Base-by-base conservation (phyloP, 2,888 invertebrate genomes). In the Epistrophella euchroma region DNA sequence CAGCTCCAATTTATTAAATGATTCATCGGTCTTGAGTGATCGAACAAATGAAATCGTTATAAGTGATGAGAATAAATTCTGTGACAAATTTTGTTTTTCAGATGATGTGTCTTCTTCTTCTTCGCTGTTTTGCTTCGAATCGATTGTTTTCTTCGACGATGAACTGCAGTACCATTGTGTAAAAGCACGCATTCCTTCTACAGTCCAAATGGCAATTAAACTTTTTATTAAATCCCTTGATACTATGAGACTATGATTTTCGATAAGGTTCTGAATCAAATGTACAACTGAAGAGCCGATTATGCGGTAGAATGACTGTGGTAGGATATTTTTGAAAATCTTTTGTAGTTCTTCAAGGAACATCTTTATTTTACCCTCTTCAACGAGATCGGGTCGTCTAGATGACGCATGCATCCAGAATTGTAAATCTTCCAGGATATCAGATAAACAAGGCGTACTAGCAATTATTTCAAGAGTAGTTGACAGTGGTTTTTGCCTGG, bases 1-100 rank as follows among this genome's bases (percentile, higher is more conserved):
- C 0, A 90, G 89, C 0, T 93, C 92, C 88, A 94, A 89, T 0
- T 93, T 90, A 2, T 91, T 91, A 92, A 94, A 94, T 11, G 90
- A 91, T 52, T 88, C 85, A 2, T 89, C 83, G 1, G 88, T 88
- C 2, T 89, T 80, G 1, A 91, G 75, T 50, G 90, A 90, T 17
- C 89, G 82, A 4, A 91, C 75, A 86, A 91, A 92, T 17, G 84
- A 58, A 0, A 89, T 88, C 25, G 88, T 91, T 0, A 92, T 78
- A 10, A 92, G 87, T 2, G 80, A 70, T 5, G 87, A 73, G 50
- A 84, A 84, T 52, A 83, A 72, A 58, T 72, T 81, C 19, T 60
- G 4, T 9, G 77, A 62, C 10, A 52, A 10, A 22, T 73, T 72
- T 2, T 58, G 58, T n/a, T 62, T 45, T 15, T 47, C 55, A 4